Evolutionary conservation across 2,113 vertebrate genomes (phyloP), one percentile per base, ranked within the genome.

Genomic region (Sceloporus tristichus): DNA sequence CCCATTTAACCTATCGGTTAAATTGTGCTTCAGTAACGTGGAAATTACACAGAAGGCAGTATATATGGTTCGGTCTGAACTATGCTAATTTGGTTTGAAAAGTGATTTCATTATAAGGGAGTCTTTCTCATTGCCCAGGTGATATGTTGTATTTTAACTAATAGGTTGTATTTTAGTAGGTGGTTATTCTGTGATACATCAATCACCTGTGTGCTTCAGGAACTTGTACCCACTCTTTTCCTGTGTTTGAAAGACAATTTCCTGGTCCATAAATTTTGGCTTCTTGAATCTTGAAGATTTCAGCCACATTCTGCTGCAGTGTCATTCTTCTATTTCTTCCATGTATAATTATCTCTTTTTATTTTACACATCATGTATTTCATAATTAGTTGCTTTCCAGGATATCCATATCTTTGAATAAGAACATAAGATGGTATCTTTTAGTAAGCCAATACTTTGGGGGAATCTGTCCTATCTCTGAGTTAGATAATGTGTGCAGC

Each of bases 1-100:
- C 10, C 0, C 86, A 89, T 90, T 89, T 76, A 89, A 29, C 19
- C 53, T 88, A 77, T 93, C 74, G 84, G 70, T 94, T 91, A 87
- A 93, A 91, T 91, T 84, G 59, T 91, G 53, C 27, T 62, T 89
- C 70, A 25, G 0, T 85, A 92, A 75, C 86, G 85, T 73, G 27
- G 75, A 82, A 53, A 84, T 92, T 74, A 53, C 48, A n/a, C 59
- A 85, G 88, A 91, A 85, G 89, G 70, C 92, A 91, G 23, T 14
- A 27, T 48, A 53, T 27, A 78, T 71, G 38, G 75, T 8, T 85
- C 56, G 29, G 56, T 79, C 65, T 93, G 79, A 85, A 84, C 5
- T 62, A 59, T 0, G 0, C 78, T 14, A 84, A 9, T 85, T 76
- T 92, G 34, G 90, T 90, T 91, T 81, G 14, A 13, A 66, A 92